Evolutionary conservation across 2,113 vertebrate genomes (phyloP).

Genomic region (Zosterops hypoxanthus): DNA sequence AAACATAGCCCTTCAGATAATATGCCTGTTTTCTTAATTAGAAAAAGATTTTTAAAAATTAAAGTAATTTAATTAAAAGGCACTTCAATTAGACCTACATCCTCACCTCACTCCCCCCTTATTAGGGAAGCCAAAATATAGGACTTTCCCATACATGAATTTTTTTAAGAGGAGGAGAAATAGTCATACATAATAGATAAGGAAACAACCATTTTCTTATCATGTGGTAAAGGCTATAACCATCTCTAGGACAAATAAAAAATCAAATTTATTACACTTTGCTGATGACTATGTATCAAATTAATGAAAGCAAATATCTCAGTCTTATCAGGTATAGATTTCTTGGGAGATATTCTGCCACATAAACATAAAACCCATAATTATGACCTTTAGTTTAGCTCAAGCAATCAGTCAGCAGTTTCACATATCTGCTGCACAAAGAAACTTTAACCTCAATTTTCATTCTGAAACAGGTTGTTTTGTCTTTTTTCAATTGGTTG

Average conservation of each 20-base stretch:
- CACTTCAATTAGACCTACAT: not conserved
- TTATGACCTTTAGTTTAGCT: slow-evolving; percentile 11
- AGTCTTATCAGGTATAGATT: not conserved
- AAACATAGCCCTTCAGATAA: not conserved
- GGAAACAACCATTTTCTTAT: not conserved
- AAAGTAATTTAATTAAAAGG: not conserved
- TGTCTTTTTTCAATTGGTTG: not conserved
- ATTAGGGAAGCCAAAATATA: not conserved
- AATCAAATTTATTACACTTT: not conserved
- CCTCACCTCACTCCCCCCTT: rapidly evolving
- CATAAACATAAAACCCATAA: not conserved
- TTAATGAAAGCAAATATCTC: not conserved
- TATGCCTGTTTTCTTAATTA: not conserved
- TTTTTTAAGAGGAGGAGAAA: not conserved
- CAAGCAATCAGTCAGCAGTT: not conserved
- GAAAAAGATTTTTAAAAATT: not conserved
- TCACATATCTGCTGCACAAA: not conserved
- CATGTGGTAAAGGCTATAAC: not conserved
- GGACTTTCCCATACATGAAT: not conserved
- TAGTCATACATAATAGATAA: not conserved
- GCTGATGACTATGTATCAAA: not conserved
- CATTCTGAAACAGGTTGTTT: not conserved
- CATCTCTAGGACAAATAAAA: not conserved
- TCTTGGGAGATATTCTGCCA: not conserved
- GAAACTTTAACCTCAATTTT: not conserved